A percentile compares a stretch with the other conserved stretches of the same genome.
These are phyloP conservation scores for Pristionchus maxplancki DNA, from an alignment of 2,888 invertebrate genomes.

Conservation along the genomic window DNA sequence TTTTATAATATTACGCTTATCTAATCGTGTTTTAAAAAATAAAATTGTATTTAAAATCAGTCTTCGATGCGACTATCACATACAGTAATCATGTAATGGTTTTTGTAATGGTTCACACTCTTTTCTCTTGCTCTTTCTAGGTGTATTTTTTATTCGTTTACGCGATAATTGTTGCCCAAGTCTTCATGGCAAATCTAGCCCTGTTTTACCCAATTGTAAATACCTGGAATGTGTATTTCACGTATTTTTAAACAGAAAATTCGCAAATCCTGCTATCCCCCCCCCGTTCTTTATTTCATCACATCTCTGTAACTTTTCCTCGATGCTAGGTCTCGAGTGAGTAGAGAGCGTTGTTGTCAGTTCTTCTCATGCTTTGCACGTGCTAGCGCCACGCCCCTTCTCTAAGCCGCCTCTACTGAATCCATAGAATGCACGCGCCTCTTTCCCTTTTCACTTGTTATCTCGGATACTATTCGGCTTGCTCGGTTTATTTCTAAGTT, in stretches of 20 bases:
- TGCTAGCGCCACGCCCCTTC: constrained; percentile 7
- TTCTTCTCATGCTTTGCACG: constrained; percentile 17
- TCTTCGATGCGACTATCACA: background rate
- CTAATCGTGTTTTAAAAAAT: background rate
- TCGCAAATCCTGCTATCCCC: too few species aligned
- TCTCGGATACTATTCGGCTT: background rate
- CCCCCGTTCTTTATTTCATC: constrained; percentile 6
- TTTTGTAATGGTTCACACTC: background rate
- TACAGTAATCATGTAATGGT: background rate
- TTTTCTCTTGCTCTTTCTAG: background rate
- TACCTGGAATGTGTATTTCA: background rate
- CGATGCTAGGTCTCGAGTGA: background rate
- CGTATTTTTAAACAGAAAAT: background rate
- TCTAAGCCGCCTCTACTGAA: background rate
- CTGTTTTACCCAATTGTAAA: too few species aligned
- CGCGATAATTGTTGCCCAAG: too few species aligned
- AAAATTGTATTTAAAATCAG: background rate
- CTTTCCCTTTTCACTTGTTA: background rate
- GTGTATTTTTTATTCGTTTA: background rate
- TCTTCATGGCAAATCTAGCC: too few species aligned
- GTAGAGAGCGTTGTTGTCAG: background rate
- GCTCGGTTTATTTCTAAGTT: background rate
- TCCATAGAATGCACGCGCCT: background rate
- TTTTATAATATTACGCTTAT: background rate
- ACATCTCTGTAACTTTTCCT: background rate